Percentiles rank a stretch among this genome's conserved stretches.
Conservation (phyloP, 2,797 vertebrate genomes). For the Chrosomus eos region DNA sequence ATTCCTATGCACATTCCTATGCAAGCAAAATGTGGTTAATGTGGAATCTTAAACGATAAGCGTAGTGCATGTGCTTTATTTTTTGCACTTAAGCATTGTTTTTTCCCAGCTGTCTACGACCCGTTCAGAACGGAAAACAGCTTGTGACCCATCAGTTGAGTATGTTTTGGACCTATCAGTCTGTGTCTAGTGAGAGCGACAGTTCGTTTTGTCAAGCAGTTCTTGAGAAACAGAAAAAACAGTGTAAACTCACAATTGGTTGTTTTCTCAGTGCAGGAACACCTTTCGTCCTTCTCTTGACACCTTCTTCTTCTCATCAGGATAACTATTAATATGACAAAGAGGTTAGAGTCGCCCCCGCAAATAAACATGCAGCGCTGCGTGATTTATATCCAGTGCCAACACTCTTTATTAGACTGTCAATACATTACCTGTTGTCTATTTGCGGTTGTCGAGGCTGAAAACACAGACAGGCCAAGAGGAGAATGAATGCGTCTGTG, state of each 20-base stretch:
- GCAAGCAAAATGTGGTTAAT: no score
- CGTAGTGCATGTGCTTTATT: neutral
- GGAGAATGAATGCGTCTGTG: conserved; percentile 47
- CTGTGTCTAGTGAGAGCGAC: neutral
- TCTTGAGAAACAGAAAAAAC: neutral
- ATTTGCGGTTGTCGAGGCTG: conserved; percentile 57
- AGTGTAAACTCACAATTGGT: neutral
- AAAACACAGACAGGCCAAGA: conserved; percentile 37
- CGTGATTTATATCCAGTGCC: conserved; percentile 37
- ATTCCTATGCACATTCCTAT: no score
- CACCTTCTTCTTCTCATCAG: conserved; percentile 30
- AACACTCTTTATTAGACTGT: conserved; percentile 47
- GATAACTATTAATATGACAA: conserved; percentile 47
- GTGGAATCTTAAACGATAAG: no score
- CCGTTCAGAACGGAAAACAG: neutral
- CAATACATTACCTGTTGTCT: conserved; percentile 57
- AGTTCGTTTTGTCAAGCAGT: neutral
- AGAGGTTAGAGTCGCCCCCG: conserved; percentile 32
- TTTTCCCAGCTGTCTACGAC: neutral
- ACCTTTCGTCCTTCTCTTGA: conserved; percentile 31
- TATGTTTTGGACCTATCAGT: neutral
- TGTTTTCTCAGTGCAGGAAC: conserved; percentile 16
- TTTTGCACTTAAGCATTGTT: neutral
- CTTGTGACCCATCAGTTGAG: neutral
- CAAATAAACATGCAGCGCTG: conserved; percentile 38